Evolutionary conservation across 2,888 invertebrate species (phyloP).

Genomic region (Andrena hattorfiana): DNA sequence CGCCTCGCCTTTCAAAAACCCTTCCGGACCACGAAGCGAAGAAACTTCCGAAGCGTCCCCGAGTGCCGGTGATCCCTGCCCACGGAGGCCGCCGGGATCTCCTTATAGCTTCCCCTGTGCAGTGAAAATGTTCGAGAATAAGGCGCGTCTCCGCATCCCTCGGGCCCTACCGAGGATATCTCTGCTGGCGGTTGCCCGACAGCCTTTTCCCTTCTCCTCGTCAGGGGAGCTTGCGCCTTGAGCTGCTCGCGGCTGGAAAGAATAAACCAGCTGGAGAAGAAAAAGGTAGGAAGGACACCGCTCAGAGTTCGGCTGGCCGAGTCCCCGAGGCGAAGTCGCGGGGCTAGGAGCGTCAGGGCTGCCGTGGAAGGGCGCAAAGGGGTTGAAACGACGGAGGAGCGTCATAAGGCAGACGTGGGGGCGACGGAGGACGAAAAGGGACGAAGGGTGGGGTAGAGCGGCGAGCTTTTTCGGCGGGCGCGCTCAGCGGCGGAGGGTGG

Average conservation of each 20-base stretch:
- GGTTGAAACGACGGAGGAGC: conserved; percentile 8
- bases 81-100: not conserved
- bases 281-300: conserved; percentile 19
- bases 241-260: conserved; percentile 27
- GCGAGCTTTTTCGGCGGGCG: conserved; percentile 74
- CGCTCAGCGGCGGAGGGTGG: conserved; percentile 23
- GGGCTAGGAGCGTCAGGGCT: not conserved
- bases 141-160: conserved; percentile 5
- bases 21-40: not conserved
- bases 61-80: not conserved
- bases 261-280: not conserved
- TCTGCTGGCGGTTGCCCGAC: conserved; percentile 18
- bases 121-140: conserved; percentile 25
- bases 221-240: conserved; percentile 67
- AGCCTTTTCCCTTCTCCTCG: conserved; percentile 14
- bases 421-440: conserved; percentile 12
- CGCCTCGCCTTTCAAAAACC: not conserved
- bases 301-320: not conserved
- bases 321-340: conserved; percentile 18
- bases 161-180: conserved; percentile 35
- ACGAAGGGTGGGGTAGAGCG: conserved; percentile 61
- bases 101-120: conserved; percentile 23
- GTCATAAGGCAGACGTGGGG: not conserved
- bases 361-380: not conserved
- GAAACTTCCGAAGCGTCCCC: conserved; percentile 19